A percentile compares a stretch with the other conserved stretches of the same genome.
Conservation (phyloP, 2,888 invertebrate species). For the Lycocerus yunnanus region DNA sequence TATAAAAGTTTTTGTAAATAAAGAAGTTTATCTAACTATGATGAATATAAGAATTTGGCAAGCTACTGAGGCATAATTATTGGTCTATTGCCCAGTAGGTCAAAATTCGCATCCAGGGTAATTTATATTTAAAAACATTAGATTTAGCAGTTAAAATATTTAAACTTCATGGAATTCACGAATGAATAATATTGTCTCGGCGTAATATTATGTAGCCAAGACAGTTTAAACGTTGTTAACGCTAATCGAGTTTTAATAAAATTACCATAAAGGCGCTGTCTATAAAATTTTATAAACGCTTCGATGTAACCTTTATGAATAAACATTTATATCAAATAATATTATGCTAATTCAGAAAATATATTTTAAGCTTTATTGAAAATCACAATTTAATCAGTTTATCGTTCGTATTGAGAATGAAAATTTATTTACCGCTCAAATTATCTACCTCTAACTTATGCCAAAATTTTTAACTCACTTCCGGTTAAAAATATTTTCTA, state of each 20-base stretch:
- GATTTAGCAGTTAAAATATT: not conserved
- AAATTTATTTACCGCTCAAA: not conserved
- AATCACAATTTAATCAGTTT: not conserved
- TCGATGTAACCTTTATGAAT: not conserved
- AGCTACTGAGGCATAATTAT: not conserved
- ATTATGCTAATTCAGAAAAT: not conserved
- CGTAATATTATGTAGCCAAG: not conserved
- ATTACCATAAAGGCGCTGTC: slow-evolving; percentile 1
- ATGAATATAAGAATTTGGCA: not conserved
- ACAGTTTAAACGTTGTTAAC: not conserved
- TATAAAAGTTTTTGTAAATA: not conserved
- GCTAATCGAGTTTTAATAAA: not conserved
- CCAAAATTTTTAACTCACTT: not conserved
- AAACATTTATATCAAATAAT: not conserved
- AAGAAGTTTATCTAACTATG: not conserved
- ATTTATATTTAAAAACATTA: slow-evolving; percentile 1
- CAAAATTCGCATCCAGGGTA: not conserved
- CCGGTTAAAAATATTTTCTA: not conserved
- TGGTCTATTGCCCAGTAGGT: not conserved
- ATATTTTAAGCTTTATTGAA: not conserved
- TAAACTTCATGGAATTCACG: not conserved
- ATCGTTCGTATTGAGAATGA: too few species aligned
- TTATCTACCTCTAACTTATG: not conserved
- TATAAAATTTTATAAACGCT: not conserved
- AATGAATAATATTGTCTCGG: not conserved